A percentile compares a stretch with the other conserved stretches of the same genome.
phyloP scores from a whole-genome alignment of 2,113 vertebrate species.

The Hippocampus guttulatus region DNA sequence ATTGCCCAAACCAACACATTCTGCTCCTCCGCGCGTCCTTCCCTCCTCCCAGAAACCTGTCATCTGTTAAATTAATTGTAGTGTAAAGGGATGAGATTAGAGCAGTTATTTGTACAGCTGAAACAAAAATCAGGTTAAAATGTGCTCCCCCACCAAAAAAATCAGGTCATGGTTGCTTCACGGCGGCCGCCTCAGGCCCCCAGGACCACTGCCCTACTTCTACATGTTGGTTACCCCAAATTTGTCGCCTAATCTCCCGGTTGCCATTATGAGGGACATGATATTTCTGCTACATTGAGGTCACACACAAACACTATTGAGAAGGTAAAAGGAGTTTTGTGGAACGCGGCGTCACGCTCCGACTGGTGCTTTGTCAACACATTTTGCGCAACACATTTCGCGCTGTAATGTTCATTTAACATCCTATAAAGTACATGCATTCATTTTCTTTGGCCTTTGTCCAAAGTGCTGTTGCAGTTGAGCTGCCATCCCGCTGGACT shows the following conservation, averaged over 20 bases:
- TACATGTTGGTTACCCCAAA: constrained; percentile 17
- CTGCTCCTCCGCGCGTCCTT: constrained; percentile 2
- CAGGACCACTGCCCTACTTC: constrained; percentile 56
- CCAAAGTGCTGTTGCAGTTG: no score
- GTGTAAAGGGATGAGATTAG: background rate
- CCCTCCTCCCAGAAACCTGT: background rate
- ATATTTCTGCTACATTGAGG: constrained; percentile 12
- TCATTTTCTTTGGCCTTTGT: no score
- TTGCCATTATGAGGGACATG: constrained; percentile 32
- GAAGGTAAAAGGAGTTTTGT: background rate
- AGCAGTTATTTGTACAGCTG: constrained; percentile 3
- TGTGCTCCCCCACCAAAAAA: background rate
- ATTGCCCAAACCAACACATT: constrained; percentile 20
- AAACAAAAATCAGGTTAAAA: constrained; percentile 23
- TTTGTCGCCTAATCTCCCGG: constrained; percentile 32
- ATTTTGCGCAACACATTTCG: no score
- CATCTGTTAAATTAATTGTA: background rate
- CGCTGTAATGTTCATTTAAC: no score
- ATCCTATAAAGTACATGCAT: no score
- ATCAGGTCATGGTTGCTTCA: constrained; percentile 20
- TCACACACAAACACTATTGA: constrained; percentile 14
- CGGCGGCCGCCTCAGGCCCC: constrained; percentile 11
- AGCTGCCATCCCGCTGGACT: no score
- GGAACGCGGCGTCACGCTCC: no score
- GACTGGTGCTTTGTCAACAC: no score